A percentile compares a stretch with the other conserved stretches of the same genome.
Evolutionary conservation across 2,113 vertebrate genomes (phyloP).

Genomic region (Chloebia gouldiae): DNA sequence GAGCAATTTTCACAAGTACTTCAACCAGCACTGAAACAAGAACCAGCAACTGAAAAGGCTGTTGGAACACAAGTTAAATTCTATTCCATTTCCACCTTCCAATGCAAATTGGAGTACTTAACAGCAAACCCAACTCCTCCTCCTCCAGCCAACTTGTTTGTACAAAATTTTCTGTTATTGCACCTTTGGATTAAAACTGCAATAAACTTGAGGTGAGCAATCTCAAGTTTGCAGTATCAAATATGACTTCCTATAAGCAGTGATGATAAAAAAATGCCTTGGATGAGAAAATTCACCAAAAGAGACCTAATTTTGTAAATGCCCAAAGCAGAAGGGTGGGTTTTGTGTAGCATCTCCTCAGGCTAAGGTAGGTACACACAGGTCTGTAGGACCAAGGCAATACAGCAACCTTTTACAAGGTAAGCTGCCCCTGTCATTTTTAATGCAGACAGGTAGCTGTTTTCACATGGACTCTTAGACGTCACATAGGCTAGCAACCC

Average conservation of each 20-base stretch:
- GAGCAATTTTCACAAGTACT: background rate
- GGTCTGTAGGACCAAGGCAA: background rate
- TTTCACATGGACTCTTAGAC: background rate
- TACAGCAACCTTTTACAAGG: background rate
- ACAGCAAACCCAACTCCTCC: background rate
- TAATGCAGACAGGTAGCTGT: background rate
- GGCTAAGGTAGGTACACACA: background rate
- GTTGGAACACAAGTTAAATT: background rate
- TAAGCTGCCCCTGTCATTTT: background rate
- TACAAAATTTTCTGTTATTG: background rate
- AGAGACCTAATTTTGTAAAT: background rate
- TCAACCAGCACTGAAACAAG: slow-evolving; percentile 43
- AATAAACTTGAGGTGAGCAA: background rate
- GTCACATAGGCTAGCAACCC: background rate
- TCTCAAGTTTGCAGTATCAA: background rate
- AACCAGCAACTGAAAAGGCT: background rate
- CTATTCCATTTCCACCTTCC: background rate
- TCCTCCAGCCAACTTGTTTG: background rate
- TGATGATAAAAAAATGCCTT: accelerated
- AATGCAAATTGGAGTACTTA: background rate
- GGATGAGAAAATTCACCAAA: background rate
- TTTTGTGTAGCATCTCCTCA: background rate
- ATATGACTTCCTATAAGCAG: background rate
- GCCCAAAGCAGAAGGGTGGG: background rate
- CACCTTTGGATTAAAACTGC: background rate